A percentile compares a stretch with the other conserved stretches of the same genome.
Evolutionary conservation across 2,113 vertebrate genomes (phyloP).

Genomic region (Pseudonaja textilis): DNA sequence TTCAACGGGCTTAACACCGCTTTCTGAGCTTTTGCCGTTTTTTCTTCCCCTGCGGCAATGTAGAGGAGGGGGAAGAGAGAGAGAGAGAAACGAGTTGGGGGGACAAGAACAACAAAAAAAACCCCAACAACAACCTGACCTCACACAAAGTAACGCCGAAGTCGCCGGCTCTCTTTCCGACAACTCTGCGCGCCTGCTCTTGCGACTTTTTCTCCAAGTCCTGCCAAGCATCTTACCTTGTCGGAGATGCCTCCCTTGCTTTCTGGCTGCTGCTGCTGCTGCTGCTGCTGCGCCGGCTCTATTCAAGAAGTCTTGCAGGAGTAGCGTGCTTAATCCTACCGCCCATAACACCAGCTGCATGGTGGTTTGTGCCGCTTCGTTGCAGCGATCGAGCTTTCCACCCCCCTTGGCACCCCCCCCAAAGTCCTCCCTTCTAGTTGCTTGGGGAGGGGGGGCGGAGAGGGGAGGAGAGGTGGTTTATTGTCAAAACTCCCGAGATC

Average conservation of each 20-base stretch:
- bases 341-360: constrained; percentile 94
- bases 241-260: constrained; percentile 76
- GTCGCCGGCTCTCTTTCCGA: not conserved
- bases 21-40: not conserved
- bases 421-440: constrained; percentile 21
- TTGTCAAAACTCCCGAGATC: not conserved
- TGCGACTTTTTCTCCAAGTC: not conserved
- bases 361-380: constrained; percentile 77
- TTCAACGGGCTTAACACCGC: not conserved
- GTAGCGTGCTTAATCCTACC: constrained; percentile 81
- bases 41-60: not conserved
- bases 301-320: constrained; percentile 76
- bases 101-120: too few relatives aligned
- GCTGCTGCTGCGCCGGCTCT: constrained; percentile 65
- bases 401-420: constrained; percentile 24
- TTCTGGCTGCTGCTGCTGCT: constrained; percentile 58
- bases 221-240: constrained; percentile 79
- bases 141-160: not conserved
- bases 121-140: not conserved
- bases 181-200: not conserved
- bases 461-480: not conserved
- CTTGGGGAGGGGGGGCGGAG: not conserved
- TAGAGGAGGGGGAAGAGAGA: not conserved
- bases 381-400: constrained; percentile 61
- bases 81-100: too few relatives aligned